phyloP scores from a whole-genome alignment of 1,140 invertebrate genomes.

The Bombus balteatus region DNA sequence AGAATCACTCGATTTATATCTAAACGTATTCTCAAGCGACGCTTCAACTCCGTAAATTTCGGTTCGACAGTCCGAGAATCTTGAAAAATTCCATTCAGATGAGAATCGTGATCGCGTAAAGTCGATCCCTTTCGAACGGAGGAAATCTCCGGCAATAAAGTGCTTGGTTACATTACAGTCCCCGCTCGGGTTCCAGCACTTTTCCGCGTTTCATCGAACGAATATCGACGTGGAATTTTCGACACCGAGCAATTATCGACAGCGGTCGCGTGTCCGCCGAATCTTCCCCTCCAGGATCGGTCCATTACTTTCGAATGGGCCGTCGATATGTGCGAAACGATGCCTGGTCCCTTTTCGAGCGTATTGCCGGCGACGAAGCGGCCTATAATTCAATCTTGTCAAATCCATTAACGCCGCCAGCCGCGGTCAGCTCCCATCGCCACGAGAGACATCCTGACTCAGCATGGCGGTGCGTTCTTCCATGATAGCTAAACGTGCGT shows the following conservation, averaged over 20 bases:
- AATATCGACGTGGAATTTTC: constrained; percentile 49
- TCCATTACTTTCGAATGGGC: constrained; percentile 71
- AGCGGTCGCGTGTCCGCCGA: constrained; percentile 63
- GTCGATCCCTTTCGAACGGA: no score
- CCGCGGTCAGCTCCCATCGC: constrained; percentile 47
- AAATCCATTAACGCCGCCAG: constrained; percentile 70
- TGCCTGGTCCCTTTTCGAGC: constrained; percentile 32
- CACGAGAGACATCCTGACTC: constrained; percentile 54
- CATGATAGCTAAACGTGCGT: not conserved
- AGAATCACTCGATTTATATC: no score
- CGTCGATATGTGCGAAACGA: not conserved
- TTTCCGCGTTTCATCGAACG: not conserved
- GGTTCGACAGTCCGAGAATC: not conserved
- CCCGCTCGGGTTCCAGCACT: constrained; percentile 28
- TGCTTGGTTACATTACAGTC: no score
- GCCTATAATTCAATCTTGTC: constrained; percentile 74
- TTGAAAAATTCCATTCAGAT: not conserved
- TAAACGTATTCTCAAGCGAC: not conserved
- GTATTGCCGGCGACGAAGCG: constrained; percentile 56
- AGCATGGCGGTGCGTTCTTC: constrained; percentile 12
- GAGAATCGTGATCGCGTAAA: no score
- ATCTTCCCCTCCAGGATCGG: constrained; percentile 46
- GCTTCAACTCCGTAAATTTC: not conserved
- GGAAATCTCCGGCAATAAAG: constrained; percentile 39
- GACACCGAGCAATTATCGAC: constrained; percentile 69